Evolutionary conservation across 1,140 invertebrate genomes (phyloP).

Genomic region (Sycobia sp.): DNA sequence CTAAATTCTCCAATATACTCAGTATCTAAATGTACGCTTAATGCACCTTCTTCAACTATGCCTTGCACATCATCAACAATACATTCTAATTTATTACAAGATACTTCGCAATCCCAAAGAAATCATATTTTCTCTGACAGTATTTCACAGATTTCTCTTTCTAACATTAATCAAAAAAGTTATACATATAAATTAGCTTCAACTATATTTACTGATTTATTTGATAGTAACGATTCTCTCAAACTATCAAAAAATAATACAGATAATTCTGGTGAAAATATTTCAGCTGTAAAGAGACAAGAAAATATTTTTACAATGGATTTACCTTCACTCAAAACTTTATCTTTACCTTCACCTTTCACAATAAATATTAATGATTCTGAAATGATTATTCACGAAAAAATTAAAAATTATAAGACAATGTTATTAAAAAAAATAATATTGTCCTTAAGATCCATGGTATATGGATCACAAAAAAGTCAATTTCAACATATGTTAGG

Average conservation of each 20-base stretch:
- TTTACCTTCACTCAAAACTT: neutral
- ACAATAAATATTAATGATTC: neutral
- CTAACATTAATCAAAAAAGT: neutral
- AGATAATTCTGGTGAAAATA: neutral
- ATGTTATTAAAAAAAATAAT: constrained; percentile 4
- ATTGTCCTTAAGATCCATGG: neutral
- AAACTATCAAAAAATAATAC: neutral
- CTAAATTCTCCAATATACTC: too few relatives aligned
- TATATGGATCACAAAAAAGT: neutral
- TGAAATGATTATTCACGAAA: neutral
- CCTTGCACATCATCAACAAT: neutral
- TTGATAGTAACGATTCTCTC: neutral
- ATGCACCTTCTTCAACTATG: too few relatives aligned
- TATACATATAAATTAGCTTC: constrained; percentile 4
- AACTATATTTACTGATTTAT: neutral
- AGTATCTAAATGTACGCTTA: too few relatives aligned
- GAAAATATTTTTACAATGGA: constrained; percentile 3
- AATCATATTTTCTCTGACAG: neutral
- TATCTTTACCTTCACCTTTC: neutral
- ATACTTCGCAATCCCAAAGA: neutral
- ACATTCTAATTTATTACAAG: neutral
- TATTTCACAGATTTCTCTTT: neutral
- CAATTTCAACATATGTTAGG: neutral
- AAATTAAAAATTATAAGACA: neutral
- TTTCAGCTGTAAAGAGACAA: too few relatives aligned